Conservation (phyloP, 1,140 invertebrate species). For the Nomia melanderi region DNA sequence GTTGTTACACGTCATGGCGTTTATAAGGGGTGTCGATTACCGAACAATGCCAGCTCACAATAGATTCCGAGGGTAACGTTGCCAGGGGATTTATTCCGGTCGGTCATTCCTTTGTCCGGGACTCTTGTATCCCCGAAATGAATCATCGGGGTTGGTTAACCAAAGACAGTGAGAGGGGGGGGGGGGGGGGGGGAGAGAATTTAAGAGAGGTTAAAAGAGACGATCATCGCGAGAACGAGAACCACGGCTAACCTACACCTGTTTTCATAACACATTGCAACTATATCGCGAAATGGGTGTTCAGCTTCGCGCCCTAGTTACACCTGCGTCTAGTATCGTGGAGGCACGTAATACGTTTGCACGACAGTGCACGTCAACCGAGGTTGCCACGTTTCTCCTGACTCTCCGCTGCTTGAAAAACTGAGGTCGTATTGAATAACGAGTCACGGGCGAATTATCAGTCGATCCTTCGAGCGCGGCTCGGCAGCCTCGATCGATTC, state of each 20-base stretch:
- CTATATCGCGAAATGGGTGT: slow-evolving; percentile 58
- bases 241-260: slow-evolving; percentile 43
- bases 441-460: slow-evolving; percentile 36
- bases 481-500: not conserved
- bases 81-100: slow-evolving; percentile 29
- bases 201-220: too few species aligned
- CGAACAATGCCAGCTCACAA: slow-evolving; percentile 22
- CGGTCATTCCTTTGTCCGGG: slow-evolving; percentile 28
- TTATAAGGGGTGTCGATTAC: slow-evolving; percentile 37
- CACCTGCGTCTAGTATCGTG: slow-evolving; percentile 59
- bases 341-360: slow-evolving; percentile 49
- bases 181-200: not conserved
- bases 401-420: slow-evolving; percentile 33
- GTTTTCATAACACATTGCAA: slow-evolving; percentile 46
- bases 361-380: slow-evolving; percentile 47
- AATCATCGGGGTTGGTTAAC: slow-evolving; percentile 37
- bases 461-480: slow-evolving; percentile 23
- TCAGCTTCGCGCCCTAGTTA: slow-evolving; percentile 68
- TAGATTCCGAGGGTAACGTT: slow-evolving; percentile 21
- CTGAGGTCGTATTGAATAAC: slow-evolving; percentile 45
- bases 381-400: slow-evolving; percentile 50
- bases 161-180: not conserved
- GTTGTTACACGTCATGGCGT: slow-evolving; percentile 33
- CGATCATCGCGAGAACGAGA: not conserved
- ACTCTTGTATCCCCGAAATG: slow-evolving; percentile 40